Base-by-base conservation (phyloP, 2,797 vertebrate species). In the Neosilurus mollespiculum region DNA sequence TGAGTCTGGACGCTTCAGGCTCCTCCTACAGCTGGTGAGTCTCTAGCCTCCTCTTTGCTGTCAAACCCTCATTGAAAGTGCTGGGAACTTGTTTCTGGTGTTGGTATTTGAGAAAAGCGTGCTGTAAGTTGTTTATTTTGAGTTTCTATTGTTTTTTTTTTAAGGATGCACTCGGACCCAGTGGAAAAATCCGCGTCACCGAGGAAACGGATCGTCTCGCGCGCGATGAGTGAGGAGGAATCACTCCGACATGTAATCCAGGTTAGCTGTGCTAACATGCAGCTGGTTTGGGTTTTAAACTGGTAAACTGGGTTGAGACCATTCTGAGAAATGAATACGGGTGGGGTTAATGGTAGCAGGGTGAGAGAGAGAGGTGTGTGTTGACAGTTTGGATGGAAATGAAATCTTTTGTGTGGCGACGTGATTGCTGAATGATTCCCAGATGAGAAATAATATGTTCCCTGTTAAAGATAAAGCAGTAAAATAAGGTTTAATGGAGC, bases 161-260 rank as follows among this genome's bases (percentile, higher is more conserved):
- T 30, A 10, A 78, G 7, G 18, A 95, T 95, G 95, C 92, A 91
- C 62, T 93, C 94, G 4, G 92, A 87, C 76, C 73, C 88, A 11
- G 30, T 89, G 71, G 94, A 95, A 58, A 91, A 88, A 87, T 89
- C 73, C 4, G 92, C 88, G 0, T 94, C 95, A 11, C 94, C 94
- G 0, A 93, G 86, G 81, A 94, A 91, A 80, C 88, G 94, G 84
- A 87, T 90, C 14, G 83, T 94, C 12, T 94, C 94, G 62, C 93
- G 94, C 30, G 94, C 91, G 81, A 65, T 94, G 77, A 95, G 94
- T 86, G 95, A 95, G 73, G 95, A 95, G 4, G 95, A 95, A 87
- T 94, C 94, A 2, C 92, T 95, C 1, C 92, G 92, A 71, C 93
- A 89, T 88, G 90, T 95, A 0, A 95, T 95, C 69, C 94, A 95